Percentiles rank a stretch among this genome's conserved stretches.
Evolutionary conservation across 2,797 vertebrate genomes (phyloP).

Genomic region (Rhincodon typus): DNA sequence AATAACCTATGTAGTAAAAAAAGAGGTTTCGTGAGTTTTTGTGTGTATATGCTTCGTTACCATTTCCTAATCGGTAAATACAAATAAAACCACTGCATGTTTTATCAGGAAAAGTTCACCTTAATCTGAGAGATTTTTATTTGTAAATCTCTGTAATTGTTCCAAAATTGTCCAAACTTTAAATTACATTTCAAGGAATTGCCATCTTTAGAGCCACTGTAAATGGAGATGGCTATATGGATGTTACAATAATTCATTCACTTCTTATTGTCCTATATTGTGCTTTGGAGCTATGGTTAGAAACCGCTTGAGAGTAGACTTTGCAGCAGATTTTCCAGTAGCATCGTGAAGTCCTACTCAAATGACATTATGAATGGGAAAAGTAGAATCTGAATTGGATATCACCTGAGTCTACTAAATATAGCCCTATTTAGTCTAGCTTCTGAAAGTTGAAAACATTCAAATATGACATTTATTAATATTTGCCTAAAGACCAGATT

Average conservation of each 20-base stretch:
- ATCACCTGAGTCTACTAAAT: not conserved
- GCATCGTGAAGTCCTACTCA: not conserved
- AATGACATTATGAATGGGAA: not conserved
- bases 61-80: not conserved
- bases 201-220: not conserved
- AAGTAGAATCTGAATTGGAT: not conserved
- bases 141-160: not conserved
- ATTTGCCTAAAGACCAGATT: not conserved
- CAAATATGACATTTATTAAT: not conserved
- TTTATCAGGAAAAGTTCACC: not conserved
- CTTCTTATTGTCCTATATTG: not conserved
- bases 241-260: not conserved
- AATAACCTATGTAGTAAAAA: conserved; percentile 5
- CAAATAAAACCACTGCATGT: not conserved
- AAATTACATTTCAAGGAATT: not conserved
- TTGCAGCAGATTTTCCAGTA: not conserved
- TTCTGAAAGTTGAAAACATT: not conserved
- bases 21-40: not conserved
- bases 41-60: not conserved
- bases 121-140: not conserved
- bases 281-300: not conserved
- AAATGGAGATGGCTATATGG: not conserved
- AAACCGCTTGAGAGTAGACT: not conserved
- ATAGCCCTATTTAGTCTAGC: not conserved
- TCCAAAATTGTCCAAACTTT: not conserved